phyloP scores from a whole-genome alignment of 2,797 vertebrate species.

The Myotis planiceps region DNA sequence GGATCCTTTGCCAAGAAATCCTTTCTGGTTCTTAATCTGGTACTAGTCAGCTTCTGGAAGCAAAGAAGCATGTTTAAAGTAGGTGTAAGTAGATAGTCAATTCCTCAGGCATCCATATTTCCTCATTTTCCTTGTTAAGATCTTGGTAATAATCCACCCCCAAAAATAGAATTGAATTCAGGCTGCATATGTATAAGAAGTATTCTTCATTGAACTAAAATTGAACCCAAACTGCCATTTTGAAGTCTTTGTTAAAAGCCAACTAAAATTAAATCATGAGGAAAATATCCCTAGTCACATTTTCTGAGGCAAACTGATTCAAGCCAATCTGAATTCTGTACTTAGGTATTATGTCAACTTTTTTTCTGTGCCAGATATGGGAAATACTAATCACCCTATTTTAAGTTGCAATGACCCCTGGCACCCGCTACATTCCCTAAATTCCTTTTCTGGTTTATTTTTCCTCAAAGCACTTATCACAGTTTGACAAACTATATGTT shows the following conservation, averaged over 20 bases:
- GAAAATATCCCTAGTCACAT: slow-evolving; percentile 58
- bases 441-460: slow-evolving; percentile 12
- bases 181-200: slow-evolving; percentile 60
- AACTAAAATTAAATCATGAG: slow-evolving; percentile 72
- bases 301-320: slow-evolving; percentile 58
- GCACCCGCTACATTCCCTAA: not conserved
- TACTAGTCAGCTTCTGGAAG: slow-evolving; percentile 52
- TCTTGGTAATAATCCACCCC: slow-evolving; percentile 66
- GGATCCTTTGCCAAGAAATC: slow-evolving; percentile 69
- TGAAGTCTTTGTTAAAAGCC: slow-evolving; percentile 73
- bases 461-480: not conserved
- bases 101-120: slow-evolving; percentile 64
- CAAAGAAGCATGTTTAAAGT: slow-evolving; percentile 46
- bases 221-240: slow-evolving; percentile 70
- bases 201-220: slow-evolving; percentile 74
- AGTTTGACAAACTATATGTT: not conserved
- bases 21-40: slow-evolving; percentile 63
- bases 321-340: slow-evolving; percentile 10
- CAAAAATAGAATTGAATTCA: slow-evolving; percentile 62
- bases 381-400: not conserved
- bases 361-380: not conserved
- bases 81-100: slow-evolving; percentile 58
- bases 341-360: not conserved
- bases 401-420: not conserved
- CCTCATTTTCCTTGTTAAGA: slow-evolving; percentile 75